A percentile compares a stretch with the other conserved stretches of the same genome.
These are phyloP conservation scores for Centropus unirufus DNA, from an alignment of 2,113 vertebrate genomes.

Conservation along the genomic window DNA sequence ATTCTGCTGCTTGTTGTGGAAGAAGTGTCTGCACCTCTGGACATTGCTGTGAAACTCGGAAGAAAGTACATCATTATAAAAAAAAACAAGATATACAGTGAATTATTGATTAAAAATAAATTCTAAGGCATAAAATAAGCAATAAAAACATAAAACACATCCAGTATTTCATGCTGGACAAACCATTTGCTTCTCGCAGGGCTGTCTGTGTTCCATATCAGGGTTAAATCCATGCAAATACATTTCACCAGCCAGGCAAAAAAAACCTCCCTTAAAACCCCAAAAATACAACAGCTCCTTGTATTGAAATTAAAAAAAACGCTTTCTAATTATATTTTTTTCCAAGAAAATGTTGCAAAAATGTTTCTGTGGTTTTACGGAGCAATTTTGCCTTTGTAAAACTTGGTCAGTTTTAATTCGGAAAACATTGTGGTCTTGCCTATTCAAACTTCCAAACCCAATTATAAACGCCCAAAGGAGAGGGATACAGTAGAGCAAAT, in stretches of 20 bases:
- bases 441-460: background rate
- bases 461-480: background rate
- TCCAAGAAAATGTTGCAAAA: constrained; percentile 8
- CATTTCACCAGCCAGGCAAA: background rate
- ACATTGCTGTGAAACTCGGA: background rate
- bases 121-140: background rate
- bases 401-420: background rate
- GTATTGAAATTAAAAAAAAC: background rate
- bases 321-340: background rate
- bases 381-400: background rate
- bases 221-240: background rate
- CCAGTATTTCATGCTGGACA: background rate
- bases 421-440: background rate
- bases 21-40: background rate
- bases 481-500: background rate
- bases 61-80: background rate
- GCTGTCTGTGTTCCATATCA: background rate
- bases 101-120: background rate
- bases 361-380: background rate
- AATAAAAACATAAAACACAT: background rate
- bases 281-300: background rate
- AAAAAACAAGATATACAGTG: background rate
- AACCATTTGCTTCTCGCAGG: background rate
- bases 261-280: background rate
- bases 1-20: background rate